Evolutionary conservation across 2,113 vertebrate species (phyloP).

Genomic region (Peromyscus maniculatus): DNA sequence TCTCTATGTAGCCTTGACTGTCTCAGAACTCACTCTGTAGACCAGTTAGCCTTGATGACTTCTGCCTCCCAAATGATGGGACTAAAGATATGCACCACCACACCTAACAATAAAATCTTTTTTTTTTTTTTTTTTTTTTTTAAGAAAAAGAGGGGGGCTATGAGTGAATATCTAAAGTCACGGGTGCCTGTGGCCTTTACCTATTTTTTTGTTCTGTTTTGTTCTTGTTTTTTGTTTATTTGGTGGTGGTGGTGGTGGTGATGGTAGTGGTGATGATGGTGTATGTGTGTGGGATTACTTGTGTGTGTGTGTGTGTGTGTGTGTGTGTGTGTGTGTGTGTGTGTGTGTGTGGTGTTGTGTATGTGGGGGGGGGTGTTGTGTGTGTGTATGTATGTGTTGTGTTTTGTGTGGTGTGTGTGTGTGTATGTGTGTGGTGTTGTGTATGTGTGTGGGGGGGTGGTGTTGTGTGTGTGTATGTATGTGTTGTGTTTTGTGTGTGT

Average conservation of each 20-base stretch:
- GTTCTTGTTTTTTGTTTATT: not conserved
- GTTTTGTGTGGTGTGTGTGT: too few relatives aligned
- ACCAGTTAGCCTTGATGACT: not conserved
- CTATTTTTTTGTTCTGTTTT: not conserved
- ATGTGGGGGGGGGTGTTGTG: too few relatives aligned
- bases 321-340: not conserved
- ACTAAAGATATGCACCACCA: not conserved
- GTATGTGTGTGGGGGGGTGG: too few relatives aligned
- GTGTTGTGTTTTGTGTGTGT: too few relatives aligned
- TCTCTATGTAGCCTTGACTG: not conserved
- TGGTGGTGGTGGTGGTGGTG: not conserved
- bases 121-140: too few relatives aligned
- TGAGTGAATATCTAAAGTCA: accelerated
- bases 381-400: too few relatives aligned
- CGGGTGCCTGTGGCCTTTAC: not conserved
- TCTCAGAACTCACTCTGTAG: not conserved
- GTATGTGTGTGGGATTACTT: too few relatives aligned
- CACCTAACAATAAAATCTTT: not conserved
- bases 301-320: not conserved
- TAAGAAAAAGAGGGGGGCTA: not conserved
- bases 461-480: too few relatives aligned
- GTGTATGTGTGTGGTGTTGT: not conserved
- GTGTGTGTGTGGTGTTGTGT: not conserved
- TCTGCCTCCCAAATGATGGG: not conserved
- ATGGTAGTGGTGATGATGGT: not conserved